phyloP scores from a whole-genome alignment of 2,113 vertebrate species.

The Coregonus clupeaformis region DNA sequence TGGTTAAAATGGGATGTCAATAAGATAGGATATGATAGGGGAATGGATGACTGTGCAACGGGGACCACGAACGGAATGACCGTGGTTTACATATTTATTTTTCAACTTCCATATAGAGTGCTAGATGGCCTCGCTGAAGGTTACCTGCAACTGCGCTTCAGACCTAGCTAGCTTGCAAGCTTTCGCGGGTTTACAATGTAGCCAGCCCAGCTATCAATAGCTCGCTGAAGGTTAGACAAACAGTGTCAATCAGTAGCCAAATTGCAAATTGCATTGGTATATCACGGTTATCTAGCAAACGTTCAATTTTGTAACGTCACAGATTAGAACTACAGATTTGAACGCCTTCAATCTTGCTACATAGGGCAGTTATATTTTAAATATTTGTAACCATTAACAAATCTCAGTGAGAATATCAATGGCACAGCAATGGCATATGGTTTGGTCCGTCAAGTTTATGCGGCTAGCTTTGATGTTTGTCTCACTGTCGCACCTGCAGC shows the following conservation, averaged over 20 bases:
- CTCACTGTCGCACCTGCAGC: constrained; percentile 64
- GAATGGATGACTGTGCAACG: not conserved
- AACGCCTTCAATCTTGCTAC: too few relatives aligned
- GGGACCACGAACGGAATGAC: constrained; percentile 1
- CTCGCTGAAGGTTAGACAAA: too few relatives aligned
- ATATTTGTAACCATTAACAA: constrained; percentile 13
- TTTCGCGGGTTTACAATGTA: too few relatives aligned
- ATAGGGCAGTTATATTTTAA: too few relatives aligned
- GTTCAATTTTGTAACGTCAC: too few relatives aligned
- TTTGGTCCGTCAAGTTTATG: constrained; percentile 42
- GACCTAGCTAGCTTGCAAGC: not conserved
- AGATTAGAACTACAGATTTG: too few relatives aligned
- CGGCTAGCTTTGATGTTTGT: constrained; percentile 49
- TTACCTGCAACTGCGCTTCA: not conserved
- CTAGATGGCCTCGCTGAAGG: constrained; percentile 1
- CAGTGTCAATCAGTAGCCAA: too few relatives aligned
- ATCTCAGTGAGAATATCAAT: constrained; percentile 29
- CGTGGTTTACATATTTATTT: constrained; percentile 10
- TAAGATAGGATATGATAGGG: not conserved
- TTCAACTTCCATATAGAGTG: constrained; percentile 1
- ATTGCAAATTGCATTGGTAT: too few relatives aligned
- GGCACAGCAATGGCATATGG: constrained; percentile 31
- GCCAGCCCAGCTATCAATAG: too few relatives aligned
- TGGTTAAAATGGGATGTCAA: not conserved
- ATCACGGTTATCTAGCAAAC: too few relatives aligned